Percentiles rank a stretch among this genome's conserved stretches.
phyloP scores from a whole-genome alignment of 2,113 vertebrate species.

The Etia nguti region DNA sequence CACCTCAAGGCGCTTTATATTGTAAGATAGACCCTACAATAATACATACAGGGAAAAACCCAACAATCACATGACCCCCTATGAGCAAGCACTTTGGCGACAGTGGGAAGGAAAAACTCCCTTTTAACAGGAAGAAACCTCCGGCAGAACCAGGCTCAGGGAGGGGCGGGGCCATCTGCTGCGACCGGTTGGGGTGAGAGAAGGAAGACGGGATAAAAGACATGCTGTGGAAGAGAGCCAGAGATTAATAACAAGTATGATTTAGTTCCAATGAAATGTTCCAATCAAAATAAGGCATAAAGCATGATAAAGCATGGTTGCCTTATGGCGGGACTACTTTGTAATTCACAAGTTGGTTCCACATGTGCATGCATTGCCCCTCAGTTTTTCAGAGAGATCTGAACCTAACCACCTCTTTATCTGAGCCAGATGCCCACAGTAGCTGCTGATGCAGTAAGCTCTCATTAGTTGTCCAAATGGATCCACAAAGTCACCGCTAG shows the following conservation, averaged over 20 bases:
- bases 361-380: background rate
- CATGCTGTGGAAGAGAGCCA: fast-evolving
- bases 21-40: background rate
- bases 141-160: fast-evolving
- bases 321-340: background rate
- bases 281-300: background rate
- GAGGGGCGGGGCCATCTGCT: background rate
- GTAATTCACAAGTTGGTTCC: background rate
- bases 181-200: fast-evolving
- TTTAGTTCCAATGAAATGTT: background rate
- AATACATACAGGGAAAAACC: background rate
- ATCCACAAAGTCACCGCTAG: background rate
- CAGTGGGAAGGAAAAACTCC: fast-evolving
- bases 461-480: background rate
- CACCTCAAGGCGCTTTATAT: fast-evolving
- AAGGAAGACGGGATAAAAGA: background rate
- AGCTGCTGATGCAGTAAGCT: background rate
- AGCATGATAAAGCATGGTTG: background rate
- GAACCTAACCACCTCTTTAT: background rate
- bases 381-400: background rate
- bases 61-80: background rate
- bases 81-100: background rate
- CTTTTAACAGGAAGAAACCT: background rate
- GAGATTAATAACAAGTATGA: background rate
- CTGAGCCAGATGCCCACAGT: background rate